Evolutionary conservation across 2,113 vertebrate genomes (phyloP).

Genomic region (Natator depressus): DNA sequence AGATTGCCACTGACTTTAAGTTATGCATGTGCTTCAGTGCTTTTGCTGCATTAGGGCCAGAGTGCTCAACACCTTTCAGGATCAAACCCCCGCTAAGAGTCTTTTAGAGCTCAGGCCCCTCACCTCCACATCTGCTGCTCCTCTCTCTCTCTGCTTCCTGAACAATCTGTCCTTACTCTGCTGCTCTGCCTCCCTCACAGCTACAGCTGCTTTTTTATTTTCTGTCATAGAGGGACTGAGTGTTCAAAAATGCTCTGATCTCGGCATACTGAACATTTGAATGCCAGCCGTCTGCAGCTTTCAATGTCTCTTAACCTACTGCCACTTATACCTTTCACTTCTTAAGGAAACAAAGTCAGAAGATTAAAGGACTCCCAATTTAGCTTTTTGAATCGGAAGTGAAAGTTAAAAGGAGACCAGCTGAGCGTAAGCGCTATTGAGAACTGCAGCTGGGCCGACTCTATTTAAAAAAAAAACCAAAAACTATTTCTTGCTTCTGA

Average conservation of each 20-base stretch:
- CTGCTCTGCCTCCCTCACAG: neutral
- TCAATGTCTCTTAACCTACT: slow-evolving; percentile 56
- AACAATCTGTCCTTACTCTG: neutral
- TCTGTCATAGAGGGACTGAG: neutral
- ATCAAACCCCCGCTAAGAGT: neutral
- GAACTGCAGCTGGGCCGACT: slow-evolving; percentile 65
- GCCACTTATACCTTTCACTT: slow-evolving; percentile 72
- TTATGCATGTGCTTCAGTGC: neutral
- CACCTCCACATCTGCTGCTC: neutral
- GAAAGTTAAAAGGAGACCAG: slow-evolving; percentile 73
- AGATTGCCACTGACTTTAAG: fast-evolving
- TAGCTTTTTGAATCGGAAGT: slow-evolving; percentile 65
- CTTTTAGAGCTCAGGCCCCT: neutral
- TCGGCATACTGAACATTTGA: slow-evolving; percentile 14
- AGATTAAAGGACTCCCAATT: slow-evolving; percentile 68
- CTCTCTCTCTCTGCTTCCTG: neutral
- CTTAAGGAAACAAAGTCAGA: slow-evolving; percentile 54
- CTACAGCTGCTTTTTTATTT: neutral
- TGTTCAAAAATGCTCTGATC: slow-evolving; percentile 46
- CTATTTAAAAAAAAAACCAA: slow-evolving; percentile 60
- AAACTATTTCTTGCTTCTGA: slow-evolving; percentile 58
- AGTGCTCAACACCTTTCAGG: fast-evolving
- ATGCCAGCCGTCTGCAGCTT: slow-evolving; percentile 3
- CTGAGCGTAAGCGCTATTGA: slow-evolving; percentile 65
- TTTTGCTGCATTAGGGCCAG: neutral